Percentiles rank a stretch among this genome's conserved stretches.
Conservation (phyloP, 2,113 vertebrate genomes). For the Gallinago media region DNA sequence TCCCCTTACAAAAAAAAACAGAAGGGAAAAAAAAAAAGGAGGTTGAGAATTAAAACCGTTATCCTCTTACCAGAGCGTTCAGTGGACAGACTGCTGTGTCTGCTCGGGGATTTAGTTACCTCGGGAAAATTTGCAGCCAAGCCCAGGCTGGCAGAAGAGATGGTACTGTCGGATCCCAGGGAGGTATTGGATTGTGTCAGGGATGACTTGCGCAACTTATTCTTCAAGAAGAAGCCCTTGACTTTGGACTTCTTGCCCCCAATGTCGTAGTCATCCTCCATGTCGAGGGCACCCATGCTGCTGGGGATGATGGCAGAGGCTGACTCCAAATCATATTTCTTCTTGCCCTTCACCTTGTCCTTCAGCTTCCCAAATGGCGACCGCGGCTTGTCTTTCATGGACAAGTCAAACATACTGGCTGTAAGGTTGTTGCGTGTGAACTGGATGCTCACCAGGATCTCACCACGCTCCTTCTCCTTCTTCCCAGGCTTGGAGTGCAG, state of each 20-base stretch:
- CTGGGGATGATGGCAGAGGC: conserved; percentile 86
- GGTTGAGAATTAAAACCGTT: background rate
- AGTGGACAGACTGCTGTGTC: conserved; percentile 87
- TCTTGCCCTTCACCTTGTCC: conserved; percentile 91
- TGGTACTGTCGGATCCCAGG: conserved; percentile 92
- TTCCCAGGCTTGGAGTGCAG: conserved; percentile 93
- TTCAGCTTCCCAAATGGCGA: conserved; percentile 92
- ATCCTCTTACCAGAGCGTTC: conserved; percentile 87
- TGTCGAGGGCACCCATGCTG: conserved; percentile 83
- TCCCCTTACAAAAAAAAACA: background rate
- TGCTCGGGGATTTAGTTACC: conserved; percentile 81
- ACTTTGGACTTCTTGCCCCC: conserved; percentile 83
- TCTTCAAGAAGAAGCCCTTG: conserved; percentile 90
- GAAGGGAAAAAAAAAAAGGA: background rate
- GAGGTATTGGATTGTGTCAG: conserved; percentile 94
- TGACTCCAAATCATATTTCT: conserved; percentile 84
- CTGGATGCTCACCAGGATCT: conserved; percentile 90
- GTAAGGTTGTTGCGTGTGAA: conserved; percentile 92
- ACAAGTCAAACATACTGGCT: conserved; percentile 98
- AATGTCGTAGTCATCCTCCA: conserved; percentile 84
- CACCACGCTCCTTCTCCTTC: conserved; percentile 95
- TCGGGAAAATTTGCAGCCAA: conserved; percentile 79
- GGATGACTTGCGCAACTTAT: conserved; percentile 89
- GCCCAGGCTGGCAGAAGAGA: conserved; percentile 89
- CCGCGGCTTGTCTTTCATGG: conserved; percentile 88